Base-by-base conservation (phyloP, 30 jellyfish, hydroid and myxozoan genomes). In the Turritopsis rubra region DNA sequence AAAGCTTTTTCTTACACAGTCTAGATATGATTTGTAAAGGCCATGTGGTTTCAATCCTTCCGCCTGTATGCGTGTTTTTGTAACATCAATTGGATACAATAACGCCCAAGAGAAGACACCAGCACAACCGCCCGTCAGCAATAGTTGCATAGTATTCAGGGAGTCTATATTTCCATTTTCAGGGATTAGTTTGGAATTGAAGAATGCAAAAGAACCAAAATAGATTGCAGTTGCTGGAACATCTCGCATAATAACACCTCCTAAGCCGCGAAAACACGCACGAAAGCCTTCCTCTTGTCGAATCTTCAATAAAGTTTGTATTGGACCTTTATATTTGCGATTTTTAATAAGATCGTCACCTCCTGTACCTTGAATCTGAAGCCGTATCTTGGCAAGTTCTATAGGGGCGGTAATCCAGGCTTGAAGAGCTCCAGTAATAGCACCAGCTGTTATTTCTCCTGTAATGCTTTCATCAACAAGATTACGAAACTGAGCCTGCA, bases 51-150 rank as follows among this genome's bases (percentile, higher is more conserved):
- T 28, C 54, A 83, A 22, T 1, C 90, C 90, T 28, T 83, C 79
- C n/a, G 90, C 92, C 52, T 85, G 92, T 75, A 85, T 54, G 8
- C 90, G 70, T 41, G 92, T 75, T 85, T 85, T 85, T 1, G 75
- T 18, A 7, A 85, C 92, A 54, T 85, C 92, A 22, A 85, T 28
- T 13, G 92, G 92, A 65, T 85, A 85, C 28, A 29, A 21, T 52
- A 53, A 18, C 23, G 85, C 83, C 92, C 92, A 85, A 20, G 92
- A 75, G 22, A 79, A 3, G 16, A 77, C 66, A 16, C 92, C 92
- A 7, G 90, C 72, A 7, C 52, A 24, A 29, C 92, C 92, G 23
- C 92, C 92, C 9, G 90, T 53, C 26, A 85, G 31, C 0, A 85
- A 29, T 29, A 78, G 66, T 4, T 28, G 53, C 22, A 22, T 16